Evolutionary conservation across 2,888 invertebrate species (phyloP).

Genomic region (Drosophila rubida): DNA sequence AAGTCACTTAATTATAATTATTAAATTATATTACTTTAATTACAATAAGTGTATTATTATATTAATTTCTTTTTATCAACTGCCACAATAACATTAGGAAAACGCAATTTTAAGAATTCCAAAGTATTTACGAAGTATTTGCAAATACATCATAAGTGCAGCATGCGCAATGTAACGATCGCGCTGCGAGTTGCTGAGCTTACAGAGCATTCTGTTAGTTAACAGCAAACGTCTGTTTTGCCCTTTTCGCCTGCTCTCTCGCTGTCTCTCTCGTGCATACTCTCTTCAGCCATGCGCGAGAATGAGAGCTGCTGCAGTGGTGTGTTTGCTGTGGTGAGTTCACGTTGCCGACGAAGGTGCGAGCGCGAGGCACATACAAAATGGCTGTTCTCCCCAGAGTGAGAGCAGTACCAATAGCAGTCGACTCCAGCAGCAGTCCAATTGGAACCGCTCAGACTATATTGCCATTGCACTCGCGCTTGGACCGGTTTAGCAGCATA

Average conservation of each 20-base stretch:
- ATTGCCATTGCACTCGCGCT: conserved; percentile 47
- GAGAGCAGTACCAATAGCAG: conserved; percentile 38
- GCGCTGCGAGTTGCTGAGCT: conserved; percentile 4
- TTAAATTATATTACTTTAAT: no score
- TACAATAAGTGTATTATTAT: no score
- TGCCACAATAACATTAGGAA: no score
- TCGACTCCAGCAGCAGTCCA: conserved; percentile 50
- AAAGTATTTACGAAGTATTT: not conserved
- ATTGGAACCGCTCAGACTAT: conserved; percentile 53
- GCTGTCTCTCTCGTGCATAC: not conserved
- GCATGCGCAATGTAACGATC: not conserved
- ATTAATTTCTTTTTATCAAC: no score
- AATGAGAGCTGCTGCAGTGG: conserved; percentile 15
- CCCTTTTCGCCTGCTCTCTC: not conserved
- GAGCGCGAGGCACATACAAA: conserved; percentile 50
- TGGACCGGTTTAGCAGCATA: conserved; percentile 53
- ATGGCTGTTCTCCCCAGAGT: conserved; percentile 39
- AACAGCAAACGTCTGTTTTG: conserved; percentile 24
- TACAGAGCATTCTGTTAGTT: conserved; percentile 32
- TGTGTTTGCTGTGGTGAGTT: conserved; percentile 37
- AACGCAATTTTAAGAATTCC: not conserved
- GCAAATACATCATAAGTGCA: not conserved
- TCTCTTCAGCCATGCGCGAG: conserved; percentile 3
- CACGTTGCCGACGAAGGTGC: conserved; percentile 18
- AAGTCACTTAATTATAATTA: not conserved